Base-by-base conservation (phyloP, 2,797 vertebrate genomes). In the Sardinella longiceps region DNA sequence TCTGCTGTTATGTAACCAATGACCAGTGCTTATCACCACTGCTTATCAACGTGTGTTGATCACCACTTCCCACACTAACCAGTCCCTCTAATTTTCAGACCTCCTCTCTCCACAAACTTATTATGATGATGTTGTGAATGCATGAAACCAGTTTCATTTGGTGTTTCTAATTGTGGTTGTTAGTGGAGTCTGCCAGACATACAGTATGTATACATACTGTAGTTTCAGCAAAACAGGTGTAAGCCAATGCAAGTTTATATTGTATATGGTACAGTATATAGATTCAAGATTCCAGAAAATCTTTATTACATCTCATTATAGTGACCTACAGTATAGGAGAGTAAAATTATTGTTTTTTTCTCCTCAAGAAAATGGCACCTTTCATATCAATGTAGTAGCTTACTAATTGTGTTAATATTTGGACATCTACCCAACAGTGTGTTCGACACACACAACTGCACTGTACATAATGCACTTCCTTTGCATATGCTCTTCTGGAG, bases 1-100 rank as follows among this genome's bases (percentile, higher is more conserved):
- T 77, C 33, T 77, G 25, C 28, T 37, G 70, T 77, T 77, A 77
- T 77, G 33, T 77, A 77, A 74, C 66, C 66, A 74, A 43, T 77
- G 70, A 77, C 18, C 20, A 43, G 70, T 39, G 70, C 37, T 77
- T 23, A 39, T 77, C 70, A 43, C 70, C 70, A 43, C 70, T 39
- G 70, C 70, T n/a, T n/a, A n/a, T n/a, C n/a, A n/a, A n/a, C 6
- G 33, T 39, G 70, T 43, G 18, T 18, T 39, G 18, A 9, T 43
- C 33, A 9, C 33, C 23, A 18, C 33, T 37, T 7, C 5, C 20
- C 15, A 39, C 37, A 77, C 70, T 77, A 77, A 77, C 70, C 37
- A 10, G 37, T 43, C 63, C 33, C 15, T 33, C 37, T 77, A 23
- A 43, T 77, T 15, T 23, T 43, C 20, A 77, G 70, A 43, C 70